Base-by-base conservation (phyloP, 1,140 invertebrate species). In the Hyphantria cunea region DNA sequence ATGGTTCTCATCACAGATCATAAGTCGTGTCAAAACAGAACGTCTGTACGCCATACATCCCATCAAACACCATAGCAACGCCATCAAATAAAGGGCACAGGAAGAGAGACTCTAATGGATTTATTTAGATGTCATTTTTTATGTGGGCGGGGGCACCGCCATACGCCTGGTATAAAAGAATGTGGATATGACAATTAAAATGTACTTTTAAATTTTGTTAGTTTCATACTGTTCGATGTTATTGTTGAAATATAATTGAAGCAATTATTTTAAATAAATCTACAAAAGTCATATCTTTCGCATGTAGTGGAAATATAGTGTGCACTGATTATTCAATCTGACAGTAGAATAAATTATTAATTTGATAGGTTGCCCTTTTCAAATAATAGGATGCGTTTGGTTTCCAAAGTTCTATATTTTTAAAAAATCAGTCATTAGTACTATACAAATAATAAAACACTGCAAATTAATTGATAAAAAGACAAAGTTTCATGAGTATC, bases 71-170 rank as follows among this genome's bases (percentile, higher is more conserved):
- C 41, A 44, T 44, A 13, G 41, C 41, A 44, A 44, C 41, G 12
- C 83, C 78, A 78, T 56, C 82, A 85, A 70, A 84, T 78, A 47
- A 62, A 75, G 70, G 70, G 82, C 78, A 86, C 85, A 85, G 86
- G 84, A 86, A 86, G 82, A 83, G 72, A 74, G 63, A 56, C 37
- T 70, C 74, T 89, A 89, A 89, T 89, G 86, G 86, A 89, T 89
- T 87, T 87, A 89, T 89, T 89, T 89, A 89, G 86, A 89, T 86
- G 86, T 89, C 86, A 90, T 90, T 90, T 90, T 90, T 89, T 90
- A 89, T 90, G 87, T 90, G 87, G 87, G 87, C 87, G 86, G 84
- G 82, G 83, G 84, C 82, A 78, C 60, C 65, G 64, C 66, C 80
- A 80, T 79, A 82, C 75, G 81, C 73, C 81, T 76, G 78, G 61